A percentile compares a stretch with the other conserved stretches of the same genome.
Conservation (phyloP, 2,113 vertebrate species). For the Lagenorhynchus albirostris region DNA sequence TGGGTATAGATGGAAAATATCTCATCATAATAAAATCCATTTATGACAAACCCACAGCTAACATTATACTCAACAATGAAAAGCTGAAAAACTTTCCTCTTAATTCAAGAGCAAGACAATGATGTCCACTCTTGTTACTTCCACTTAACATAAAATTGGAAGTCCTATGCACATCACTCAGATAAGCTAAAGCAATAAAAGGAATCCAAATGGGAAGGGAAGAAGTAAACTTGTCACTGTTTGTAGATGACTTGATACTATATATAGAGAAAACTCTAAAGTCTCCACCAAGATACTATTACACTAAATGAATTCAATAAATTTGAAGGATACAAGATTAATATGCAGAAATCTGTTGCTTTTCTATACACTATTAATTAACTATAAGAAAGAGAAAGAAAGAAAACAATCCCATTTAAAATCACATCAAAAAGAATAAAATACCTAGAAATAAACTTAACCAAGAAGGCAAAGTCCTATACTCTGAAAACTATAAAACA, state of each 20-base stretch:
- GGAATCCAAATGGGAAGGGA: neutral
- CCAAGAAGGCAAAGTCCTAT: no score
- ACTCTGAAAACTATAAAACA: no score
- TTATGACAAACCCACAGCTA: neutral
- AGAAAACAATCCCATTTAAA: neutral
- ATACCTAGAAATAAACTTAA: no score
- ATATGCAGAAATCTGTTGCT: neutral
- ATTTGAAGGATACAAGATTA: neutral
- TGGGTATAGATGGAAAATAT: neutral
- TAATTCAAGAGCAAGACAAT: neutral
- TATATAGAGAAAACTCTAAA: neutral
- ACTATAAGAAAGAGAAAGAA: neutral
- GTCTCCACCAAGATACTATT: neutral
- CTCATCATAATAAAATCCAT: neutral
- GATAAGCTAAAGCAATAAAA: neutral
- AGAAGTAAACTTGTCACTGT: neutral
- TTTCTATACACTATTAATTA: neutral
- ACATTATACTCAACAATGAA: neutral
- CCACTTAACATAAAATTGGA: neutral
- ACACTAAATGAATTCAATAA: neutral
- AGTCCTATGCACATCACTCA: neutral
- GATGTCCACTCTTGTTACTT: neutral
- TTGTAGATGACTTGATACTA: neutral
- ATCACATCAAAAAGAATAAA: neutral
- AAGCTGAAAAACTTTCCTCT: neutral